Evolutionary conservation across 2,797 vertebrate genomes (phyloP).

Genomic region (Periparus ater): DNA sequence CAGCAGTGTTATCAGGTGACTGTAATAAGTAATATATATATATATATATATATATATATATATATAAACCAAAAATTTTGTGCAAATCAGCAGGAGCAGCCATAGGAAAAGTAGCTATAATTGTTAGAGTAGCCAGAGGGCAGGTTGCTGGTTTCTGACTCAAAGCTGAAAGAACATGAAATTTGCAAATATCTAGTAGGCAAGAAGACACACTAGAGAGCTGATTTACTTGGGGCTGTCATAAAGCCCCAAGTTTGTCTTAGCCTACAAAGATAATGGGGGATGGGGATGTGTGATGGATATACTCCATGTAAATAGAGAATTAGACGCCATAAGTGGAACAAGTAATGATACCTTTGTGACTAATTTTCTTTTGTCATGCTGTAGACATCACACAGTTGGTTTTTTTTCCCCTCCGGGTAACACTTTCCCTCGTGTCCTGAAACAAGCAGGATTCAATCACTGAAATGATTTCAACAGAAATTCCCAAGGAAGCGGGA

Average conservation of each 20-base stretch:
- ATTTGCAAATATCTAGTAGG: not conserved
- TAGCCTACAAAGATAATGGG: not conserved
- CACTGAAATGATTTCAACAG: slow-evolving; percentile 37
- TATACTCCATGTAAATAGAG: slow-evolving; percentile 23
- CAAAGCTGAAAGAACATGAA: not conserved
- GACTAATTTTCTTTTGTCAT: slow-evolving; percentile 49
- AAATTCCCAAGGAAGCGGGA: slow-evolving; percentile 30
- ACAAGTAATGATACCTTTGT: slow-evolving; percentile 11
- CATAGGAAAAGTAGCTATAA: not conserved
- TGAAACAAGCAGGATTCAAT: slow-evolving; percentile 33
- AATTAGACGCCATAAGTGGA: slow-evolving; percentile 19
- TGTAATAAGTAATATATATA: not conserved
- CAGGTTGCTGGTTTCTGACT: not conserved
- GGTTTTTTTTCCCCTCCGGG: not conserved
- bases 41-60: slow-evolving; percentile 4
- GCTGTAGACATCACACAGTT: not conserved
- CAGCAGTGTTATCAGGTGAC: slow-evolving; percentile 12
- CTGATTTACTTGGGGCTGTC: not conserved
- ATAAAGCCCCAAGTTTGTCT: not conserved
- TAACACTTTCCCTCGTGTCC: not conserved
- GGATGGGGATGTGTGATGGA: not conserved
- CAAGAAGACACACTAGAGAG: not conserved
- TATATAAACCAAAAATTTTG: slow-evolving; percentile 19
- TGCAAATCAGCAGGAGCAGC: not conserved
- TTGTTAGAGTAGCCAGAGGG: not conserved